phyloP scores from a whole-genome alignment of 2,888 invertebrate species.

The Rhaphigaster nebulosa region DNA sequence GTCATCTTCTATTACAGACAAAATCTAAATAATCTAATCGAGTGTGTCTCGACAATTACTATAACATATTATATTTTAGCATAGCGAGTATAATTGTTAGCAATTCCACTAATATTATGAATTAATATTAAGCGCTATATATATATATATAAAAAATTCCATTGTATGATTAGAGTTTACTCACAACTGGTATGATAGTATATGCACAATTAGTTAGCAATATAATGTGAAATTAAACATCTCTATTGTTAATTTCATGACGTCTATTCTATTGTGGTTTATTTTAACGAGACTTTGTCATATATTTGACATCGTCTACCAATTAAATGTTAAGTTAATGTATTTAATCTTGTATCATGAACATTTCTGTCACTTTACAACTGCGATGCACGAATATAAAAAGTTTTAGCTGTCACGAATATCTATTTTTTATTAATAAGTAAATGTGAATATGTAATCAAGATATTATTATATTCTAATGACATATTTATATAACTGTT shows the following conservation, averaged over 20 bases:
- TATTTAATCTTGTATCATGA: not conserved
- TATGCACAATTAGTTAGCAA: constrained; percentile 22
- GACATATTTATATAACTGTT: constrained; percentile 44
- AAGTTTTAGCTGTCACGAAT: constrained; percentile 17
- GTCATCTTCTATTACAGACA: not conserved
- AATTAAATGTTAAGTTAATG: not conserved
- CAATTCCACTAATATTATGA: not conserved
- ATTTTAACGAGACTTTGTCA: not conserved
- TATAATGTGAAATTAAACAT: constrained; percentile 21
- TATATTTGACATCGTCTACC: not conserved
- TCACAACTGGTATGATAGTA: constrained; percentile 19
- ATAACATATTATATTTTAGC: constrained; percentile 31
- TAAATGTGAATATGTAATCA: constrained; percentile 38
- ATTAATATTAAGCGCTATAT: not conserved
- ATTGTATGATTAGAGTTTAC: not conserved
- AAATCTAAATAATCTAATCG: not conserved
- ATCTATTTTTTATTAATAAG: constrained; percentile 40
- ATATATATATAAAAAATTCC: not conserved
- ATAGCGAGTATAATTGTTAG: constrained; percentile 2
- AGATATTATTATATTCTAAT: constrained; percentile 28
- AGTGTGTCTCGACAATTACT: not conserved
- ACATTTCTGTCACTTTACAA: constrained; percentile 19
- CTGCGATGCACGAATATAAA: constrained; percentile 12
- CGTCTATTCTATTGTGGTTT: not conserved
- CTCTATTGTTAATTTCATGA: constrained; percentile 10